These are phyloP conservation scores for Leptopilina boulardi DNA, from an alignment of 1,140 invertebrate genomes.

Conservation along the genomic window DNA sequence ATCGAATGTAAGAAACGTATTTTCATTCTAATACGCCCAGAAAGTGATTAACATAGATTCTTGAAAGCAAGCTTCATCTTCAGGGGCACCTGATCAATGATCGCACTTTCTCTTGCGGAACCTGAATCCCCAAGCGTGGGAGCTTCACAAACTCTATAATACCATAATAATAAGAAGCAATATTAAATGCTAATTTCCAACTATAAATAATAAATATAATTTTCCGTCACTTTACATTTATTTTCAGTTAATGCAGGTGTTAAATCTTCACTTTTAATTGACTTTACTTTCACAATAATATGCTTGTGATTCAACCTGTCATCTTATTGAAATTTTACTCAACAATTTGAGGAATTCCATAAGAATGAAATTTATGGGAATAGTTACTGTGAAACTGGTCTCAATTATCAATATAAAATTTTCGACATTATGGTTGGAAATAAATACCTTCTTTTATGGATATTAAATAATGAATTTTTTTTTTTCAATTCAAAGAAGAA, in stretches of 20 bases:
- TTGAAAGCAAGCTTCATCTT: constrained; percentile 54
- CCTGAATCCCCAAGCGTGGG: constrained; percentile 65
- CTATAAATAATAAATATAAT: constrained; percentile 16
- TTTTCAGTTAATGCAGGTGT: neutral
- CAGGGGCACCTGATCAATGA: constrained; percentile 54
- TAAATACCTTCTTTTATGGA: too few species aligned
- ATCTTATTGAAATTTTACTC: neutral
- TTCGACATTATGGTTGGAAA: too few species aligned
- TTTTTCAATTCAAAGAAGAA: too few species aligned
- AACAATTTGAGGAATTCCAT: neutral
- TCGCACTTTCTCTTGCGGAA: constrained; percentile 66
- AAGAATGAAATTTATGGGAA: neutral
- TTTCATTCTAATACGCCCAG: constrained; percentile 1
- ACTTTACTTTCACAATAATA: neutral
- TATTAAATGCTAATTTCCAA: neutral
- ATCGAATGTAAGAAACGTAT: neutral
- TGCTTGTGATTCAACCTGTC: neutral
- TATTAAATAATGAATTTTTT: too few species aligned
- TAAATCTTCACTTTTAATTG: constrained; percentile 13
- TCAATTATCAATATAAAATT: too few species aligned
- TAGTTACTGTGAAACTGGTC: too few species aligned
- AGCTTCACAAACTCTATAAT: constrained; percentile 44
- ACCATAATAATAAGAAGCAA: constrained; percentile 14
- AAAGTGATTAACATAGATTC: constrained; percentile 61
- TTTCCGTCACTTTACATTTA: neutral